phyloP scores from a whole-genome alignment of 2,888 invertebrate genomes.

The Agrotis clavis region DNA sequence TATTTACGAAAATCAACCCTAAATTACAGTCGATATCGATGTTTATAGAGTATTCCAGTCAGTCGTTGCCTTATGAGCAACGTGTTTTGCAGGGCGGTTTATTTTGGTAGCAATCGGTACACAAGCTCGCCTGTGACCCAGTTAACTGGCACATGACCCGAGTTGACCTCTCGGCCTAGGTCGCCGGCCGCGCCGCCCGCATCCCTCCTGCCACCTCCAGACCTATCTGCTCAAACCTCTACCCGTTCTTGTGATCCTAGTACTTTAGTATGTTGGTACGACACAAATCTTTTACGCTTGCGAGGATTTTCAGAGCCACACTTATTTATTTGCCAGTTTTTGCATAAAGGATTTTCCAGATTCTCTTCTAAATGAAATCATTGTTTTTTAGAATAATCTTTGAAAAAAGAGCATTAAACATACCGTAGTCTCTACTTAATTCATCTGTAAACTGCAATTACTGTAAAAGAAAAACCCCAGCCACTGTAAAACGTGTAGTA shows the following conservation, averaged over 20 bases:
- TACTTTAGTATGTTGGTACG: conserved; percentile 53
- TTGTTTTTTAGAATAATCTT: conserved; percentile 2
- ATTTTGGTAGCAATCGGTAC: conserved; percentile 80
- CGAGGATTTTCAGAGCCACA: conserved; percentile 27
- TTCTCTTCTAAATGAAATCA: not conserved
- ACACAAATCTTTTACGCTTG: conserved; percentile 30
- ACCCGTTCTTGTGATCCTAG: conserved; percentile 65
- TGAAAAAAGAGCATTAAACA: not conserved
- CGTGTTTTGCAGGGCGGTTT: conserved; percentile 74
- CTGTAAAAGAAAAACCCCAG: not conserved
- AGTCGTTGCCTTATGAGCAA: conserved; percentile 37
- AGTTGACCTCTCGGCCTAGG: conserved; percentile 86
- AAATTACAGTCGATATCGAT: conserved; percentile 18
- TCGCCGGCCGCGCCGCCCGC: conserved; percentile 76
- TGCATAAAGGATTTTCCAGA: conserved; percentile 25
- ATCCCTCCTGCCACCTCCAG: conserved; percentile 63
- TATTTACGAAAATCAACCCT: conserved; percentile 6
- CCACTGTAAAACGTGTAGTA: conserved; percentile 3
- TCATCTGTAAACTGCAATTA: not conserved
- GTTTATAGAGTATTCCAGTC: conserved; percentile 41
- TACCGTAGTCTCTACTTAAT: not conserved
- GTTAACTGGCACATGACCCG: conserved; percentile 82
- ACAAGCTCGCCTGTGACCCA: conserved; percentile 85
- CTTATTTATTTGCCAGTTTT: conserved; percentile 34
- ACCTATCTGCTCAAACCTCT: conserved; percentile 69